Evolutionary conservation across 1,140 invertebrate genomes (phyloP).

Genomic region (Vollenhovia emeryi): DNA sequence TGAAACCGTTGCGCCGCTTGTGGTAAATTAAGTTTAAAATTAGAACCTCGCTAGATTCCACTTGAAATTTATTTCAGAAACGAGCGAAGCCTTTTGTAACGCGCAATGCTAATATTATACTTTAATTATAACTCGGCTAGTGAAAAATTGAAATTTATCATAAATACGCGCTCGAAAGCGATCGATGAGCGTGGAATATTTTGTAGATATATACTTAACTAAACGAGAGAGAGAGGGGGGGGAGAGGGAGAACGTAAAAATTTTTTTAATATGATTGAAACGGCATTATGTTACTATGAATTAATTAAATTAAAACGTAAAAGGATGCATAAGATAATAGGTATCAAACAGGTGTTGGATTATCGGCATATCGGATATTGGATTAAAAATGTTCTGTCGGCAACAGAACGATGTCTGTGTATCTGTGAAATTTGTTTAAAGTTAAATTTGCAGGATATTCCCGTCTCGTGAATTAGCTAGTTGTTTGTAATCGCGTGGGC

Average conservation of each 20-base stretch:
- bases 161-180: background rate
- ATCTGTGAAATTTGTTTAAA: background rate
- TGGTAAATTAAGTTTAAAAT: background rate
- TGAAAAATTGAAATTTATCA: background rate
- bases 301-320: background rate
- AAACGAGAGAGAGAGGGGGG: background rate
- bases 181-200: background rate
- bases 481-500: background rate
- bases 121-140: background rate
- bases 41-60: background rate
- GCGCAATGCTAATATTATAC: background rate
- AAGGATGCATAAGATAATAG: background rate
- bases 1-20: background rate
- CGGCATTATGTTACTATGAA: background rate
- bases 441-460: conserved; percentile 17
- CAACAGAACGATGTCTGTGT: background rate
- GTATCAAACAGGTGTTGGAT: conserved; percentile 12
- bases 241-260: background rate
- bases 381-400: conserved; percentile 18
- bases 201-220: background rate
- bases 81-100: background rate
- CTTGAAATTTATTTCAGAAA: background rate
- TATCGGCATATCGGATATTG: conserved; percentile 4
- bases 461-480: background rate
- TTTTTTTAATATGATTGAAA: background rate